phyloP scores from a whole-genome alignment of 2,888 invertebrate species.

The Pegoplata infirma region DNA sequence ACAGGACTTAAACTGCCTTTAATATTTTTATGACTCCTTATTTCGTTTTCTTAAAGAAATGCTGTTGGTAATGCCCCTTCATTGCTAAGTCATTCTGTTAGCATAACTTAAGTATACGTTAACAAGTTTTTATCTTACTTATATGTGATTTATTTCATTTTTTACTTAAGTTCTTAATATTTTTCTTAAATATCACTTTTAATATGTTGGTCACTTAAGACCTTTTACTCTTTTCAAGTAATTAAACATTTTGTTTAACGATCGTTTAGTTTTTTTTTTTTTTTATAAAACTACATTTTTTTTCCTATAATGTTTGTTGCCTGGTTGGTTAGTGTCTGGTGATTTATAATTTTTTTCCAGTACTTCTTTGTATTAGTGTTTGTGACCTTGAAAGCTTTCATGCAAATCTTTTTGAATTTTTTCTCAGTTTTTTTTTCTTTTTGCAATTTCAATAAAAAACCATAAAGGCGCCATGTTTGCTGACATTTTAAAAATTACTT shows the following conservation, averaged over 20 bases:
- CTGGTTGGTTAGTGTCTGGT: constrained; percentile 38
- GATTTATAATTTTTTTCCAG: constrained; percentile 38
- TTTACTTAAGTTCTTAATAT: too few relatives aligned
- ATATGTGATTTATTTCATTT: too few relatives aligned
- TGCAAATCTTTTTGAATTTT: constrained; percentile 34
- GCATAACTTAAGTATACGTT: too few relatives aligned
- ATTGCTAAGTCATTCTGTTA: too few relatives aligned
- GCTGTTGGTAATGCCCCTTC: too few relatives aligned
- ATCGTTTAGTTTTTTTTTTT: background rate
- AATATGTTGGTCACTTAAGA: background rate
- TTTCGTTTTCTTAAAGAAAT: too few relatives aligned
- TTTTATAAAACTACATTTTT: background rate
- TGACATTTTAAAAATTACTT: constrained; percentile 56
- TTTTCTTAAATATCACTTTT: background rate
- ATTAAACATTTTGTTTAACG: background rate
- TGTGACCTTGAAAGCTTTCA: constrained; percentile 60
- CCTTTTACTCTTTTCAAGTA: background rate
- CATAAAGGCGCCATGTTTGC: constrained; percentile 56
- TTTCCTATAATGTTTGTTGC: constrained; percentile 29
- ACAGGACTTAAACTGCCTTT: too few relatives aligned
- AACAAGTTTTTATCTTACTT: too few relatives aligned
- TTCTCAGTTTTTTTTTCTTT: background rate
- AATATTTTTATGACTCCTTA: too few relatives aligned
- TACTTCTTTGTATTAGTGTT: constrained; percentile 29
- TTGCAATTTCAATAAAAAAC: constrained; percentile 20